Base-by-base conservation (phyloP, 2,888 invertebrate genomes). In the Aphrophora alni region DNA sequence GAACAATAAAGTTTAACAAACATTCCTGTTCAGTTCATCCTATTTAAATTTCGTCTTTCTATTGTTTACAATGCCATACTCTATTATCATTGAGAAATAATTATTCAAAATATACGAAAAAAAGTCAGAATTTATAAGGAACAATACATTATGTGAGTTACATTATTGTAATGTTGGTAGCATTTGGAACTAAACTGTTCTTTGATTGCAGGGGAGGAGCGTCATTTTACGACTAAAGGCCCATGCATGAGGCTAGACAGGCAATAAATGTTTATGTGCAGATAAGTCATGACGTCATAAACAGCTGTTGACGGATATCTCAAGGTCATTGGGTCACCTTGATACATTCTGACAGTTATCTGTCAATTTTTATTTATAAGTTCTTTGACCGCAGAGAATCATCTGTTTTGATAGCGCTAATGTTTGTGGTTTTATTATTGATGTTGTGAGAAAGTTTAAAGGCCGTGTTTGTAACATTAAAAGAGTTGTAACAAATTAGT, bases 181-280 rank as follows among this genome's bases (percentile, higher is more conserved):
- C 33, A 33, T 33, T 33, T 10, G 10, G 33, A 33, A 33, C 33
- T 33, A 10, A 33, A 33, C 33, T 44, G 17, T 12, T 14, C 12
- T 21, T 21, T 21, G 59, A 59, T 59, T 59, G 59, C 59, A 21
- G 21, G 59, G 59, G 59, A 33, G 33, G 33, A 33, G 59, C n/a
- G 59, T 21, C 59, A 21, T 59, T 59, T 59, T 59, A 59, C 59
- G 59, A 59, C 59, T 21, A 59, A 21, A 59, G 59, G 14, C 59
- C 21, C 59, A 14, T 59, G 59, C 59, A 21, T 21, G 59, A 59
- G 59, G 59, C 59, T 59, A 59, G 59, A 59, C 59, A 21, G n/a
- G 59, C 59, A 59, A 59, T 79, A 73, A 79, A 74, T 73, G 78
- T 79, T 79, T 79, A 79, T 79, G 78, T 79, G 33, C 74, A 71